Percentiles rank a stretch among this genome's conserved stretches.
These are phyloP conservation scores for Procambarus clarkii DNA, from an alignment of 1,140 invertebrate genomes.

Conservation along the genomic window DNA sequence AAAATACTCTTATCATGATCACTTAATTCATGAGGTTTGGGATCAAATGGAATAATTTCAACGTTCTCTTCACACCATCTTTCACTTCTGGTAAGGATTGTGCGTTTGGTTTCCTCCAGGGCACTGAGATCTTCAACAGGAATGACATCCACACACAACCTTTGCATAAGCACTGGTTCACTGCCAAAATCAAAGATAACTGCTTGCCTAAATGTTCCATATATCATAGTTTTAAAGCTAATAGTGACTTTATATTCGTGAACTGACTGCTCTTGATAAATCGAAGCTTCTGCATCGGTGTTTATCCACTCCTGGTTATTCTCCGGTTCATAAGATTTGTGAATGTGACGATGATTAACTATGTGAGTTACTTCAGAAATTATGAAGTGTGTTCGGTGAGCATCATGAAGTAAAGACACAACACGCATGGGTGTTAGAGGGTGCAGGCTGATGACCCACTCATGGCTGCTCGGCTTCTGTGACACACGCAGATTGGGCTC, in stretches of 20 bases:
- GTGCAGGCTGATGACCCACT: conserved; percentile 67
- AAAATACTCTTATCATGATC: conserved; percentile 79
- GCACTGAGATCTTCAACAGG: conserved; percentile 83
- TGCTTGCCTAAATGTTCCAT: conserved; percentile 88
- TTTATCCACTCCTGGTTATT: conserved; percentile 76
- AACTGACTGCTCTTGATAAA: conserved; percentile 73
- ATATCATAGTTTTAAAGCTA: conserved; percentile 84
- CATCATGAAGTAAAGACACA: conserved; percentile 84
- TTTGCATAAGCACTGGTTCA: conserved; percentile 83
- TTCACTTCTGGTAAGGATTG: conserved; percentile 78
- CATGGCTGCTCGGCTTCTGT: conserved; percentile 67
- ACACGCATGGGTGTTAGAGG: conserved; percentile 77
- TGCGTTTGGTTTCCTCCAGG: conserved; percentile 82
- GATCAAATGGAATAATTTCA: conserved; percentile 81
- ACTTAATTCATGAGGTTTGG: conserved; percentile 76
- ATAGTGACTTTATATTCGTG: conserved; percentile 82
- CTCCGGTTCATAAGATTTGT: conserved; percentile 76
- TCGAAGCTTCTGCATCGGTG: conserved; percentile 72
- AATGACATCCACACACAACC: conserved; percentile 87
- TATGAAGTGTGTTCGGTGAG: conserved; percentile 84
- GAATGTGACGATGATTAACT: conserved; percentile 70
- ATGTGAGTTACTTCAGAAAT: conserved; percentile 78
- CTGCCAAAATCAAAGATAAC: conserved; percentile 87
- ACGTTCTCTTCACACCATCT: conserved; percentile 81
- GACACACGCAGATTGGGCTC: conserved; percentile 66